Conservation (phyloP, 2,113 vertebrate species). For the Tachysurus vachellii region DNA sequence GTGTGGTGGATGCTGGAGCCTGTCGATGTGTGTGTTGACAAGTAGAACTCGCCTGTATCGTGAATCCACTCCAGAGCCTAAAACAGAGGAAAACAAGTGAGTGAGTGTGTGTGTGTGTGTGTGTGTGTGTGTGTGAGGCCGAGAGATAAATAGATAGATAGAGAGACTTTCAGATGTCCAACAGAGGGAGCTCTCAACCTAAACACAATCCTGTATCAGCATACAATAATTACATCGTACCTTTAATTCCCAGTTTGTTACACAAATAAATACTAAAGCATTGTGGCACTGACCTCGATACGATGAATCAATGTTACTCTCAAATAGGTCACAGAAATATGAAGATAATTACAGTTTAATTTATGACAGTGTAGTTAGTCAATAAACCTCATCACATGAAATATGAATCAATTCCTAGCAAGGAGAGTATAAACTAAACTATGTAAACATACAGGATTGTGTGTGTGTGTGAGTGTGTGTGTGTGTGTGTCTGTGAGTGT, state of each 20-base stretch:
- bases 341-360: no score
- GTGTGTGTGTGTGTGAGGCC: neutral
- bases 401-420: neutral
- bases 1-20: constrained; percentile 96
- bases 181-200: constrained; percentile 27
- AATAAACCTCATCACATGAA: neutral
- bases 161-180: neutral
- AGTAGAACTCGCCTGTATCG: constrained; percentile 96
- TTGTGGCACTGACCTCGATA: neutral
- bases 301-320: no score
- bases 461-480: neutral
- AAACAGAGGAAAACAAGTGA: neutral
- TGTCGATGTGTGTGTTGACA: constrained; percentile 94
- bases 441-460: neutral
- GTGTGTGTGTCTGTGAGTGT: no score
- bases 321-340: no score
- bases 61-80: constrained; percentile 98
- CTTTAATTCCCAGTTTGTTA: neutral
- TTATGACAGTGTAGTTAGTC: neutral
- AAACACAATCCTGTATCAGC: neutral
- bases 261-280: neutral
- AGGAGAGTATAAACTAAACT: neutral
- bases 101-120: neutral
- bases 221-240: neutral
- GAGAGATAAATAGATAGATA: neutral